Evolutionary conservation across 2,888 invertebrate species (phyloP).

Genomic region (Hipparchia semele): DNA sequence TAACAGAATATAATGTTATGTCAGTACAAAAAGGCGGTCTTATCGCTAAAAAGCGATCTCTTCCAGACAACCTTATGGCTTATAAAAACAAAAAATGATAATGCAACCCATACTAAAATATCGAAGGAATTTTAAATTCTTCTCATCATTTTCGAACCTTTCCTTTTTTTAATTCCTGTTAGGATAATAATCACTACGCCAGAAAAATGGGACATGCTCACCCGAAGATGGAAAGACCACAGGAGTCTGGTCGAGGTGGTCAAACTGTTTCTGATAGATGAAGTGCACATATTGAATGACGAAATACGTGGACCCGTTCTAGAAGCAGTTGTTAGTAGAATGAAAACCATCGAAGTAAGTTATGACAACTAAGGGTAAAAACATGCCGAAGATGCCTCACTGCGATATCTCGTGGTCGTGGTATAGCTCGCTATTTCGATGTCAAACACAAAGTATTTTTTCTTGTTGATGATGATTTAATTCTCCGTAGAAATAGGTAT

Average conservation of each 20-base stretch:
- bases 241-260: constrained; percentile 84
- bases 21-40: too few species aligned
- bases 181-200: constrained; percentile 90
- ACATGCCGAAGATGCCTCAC: too few species aligned
- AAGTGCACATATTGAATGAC: constrained; percentile 90
- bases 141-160: background rate
- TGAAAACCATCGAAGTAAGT: constrained; percentile 87
- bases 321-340: constrained; percentile 90
- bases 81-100: too few species aligned
- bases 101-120: too few species aligned
- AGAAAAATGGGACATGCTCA: constrained; percentile 93
- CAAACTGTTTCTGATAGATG: constrained; percentile 88
- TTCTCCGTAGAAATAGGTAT: too few species aligned
- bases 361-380: background rate
- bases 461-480: too few species aligned
- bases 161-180: background rate
- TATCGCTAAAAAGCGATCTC: too few species aligned
- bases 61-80: too few species aligned
- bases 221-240: constrained; percentile 88
- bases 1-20: too few species aligned
- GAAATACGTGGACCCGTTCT: constrained; percentile 88
- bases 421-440: too few species aligned
- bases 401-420: background rate
- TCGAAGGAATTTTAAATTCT: too few species aligned
- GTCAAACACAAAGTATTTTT: too few species aligned